Evolutionary conservation across 2,113 vertebrate species (phyloP).

Genomic region (Micronycteris hirsuta): DNA sequence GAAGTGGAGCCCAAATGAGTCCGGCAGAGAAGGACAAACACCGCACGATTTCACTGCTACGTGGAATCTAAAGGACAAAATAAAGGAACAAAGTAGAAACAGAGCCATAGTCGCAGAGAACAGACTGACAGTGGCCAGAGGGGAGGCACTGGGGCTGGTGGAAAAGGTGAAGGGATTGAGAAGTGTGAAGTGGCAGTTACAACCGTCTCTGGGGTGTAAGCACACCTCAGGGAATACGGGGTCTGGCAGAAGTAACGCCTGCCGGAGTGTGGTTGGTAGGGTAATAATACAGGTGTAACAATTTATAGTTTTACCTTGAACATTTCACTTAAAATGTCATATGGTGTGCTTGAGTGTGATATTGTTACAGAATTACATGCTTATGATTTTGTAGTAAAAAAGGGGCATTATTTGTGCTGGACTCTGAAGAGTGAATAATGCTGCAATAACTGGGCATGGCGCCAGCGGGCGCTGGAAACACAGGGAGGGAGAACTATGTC

Average conservation of each 20-base stretch:
- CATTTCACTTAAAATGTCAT: no score
- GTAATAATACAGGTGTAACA: no score
- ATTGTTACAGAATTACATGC: no score
- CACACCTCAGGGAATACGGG: not conserved
- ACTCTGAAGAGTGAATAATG: not conserved
- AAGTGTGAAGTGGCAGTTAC: not conserved
- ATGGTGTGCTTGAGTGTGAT: no score
- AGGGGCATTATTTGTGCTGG: no score
- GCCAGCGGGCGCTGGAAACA: not conserved
- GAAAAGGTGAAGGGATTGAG: not conserved
- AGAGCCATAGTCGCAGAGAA: not conserved
- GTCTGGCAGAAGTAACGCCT: no score
- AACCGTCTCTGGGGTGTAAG: not conserved
- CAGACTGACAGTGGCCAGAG: not conserved
- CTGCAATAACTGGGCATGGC: not conserved
- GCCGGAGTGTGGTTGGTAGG: no score
- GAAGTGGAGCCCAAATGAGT: not conserved
- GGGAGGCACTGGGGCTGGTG: not conserved
- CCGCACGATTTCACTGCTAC: not conserved
- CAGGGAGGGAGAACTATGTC: not conserved
- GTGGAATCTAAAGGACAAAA: not conserved
- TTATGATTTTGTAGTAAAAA: no score
- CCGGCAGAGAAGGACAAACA: not conserved
- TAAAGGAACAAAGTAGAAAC: not conserved
- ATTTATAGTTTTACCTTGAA: no score